These are phyloP conservation scores for Perizoma flavofasciatum DNA, from an alignment of 2,888 invertebrate genomes.

Conservation along the genomic window DNA sequence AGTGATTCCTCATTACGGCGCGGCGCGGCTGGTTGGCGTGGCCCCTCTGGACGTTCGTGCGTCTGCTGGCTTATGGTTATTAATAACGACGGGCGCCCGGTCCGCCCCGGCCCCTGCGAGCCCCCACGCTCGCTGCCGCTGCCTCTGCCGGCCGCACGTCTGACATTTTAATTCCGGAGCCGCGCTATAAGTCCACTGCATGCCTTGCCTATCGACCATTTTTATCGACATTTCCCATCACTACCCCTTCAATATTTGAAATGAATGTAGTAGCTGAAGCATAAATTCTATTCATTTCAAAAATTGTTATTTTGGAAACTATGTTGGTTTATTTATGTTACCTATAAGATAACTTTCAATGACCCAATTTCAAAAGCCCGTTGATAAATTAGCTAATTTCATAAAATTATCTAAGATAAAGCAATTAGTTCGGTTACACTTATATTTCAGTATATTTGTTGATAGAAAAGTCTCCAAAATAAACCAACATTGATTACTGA, in stretches of 20 bases:
- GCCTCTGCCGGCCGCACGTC: conserved; percentile 78
- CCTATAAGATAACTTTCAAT: background rate
- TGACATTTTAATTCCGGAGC: conserved; percentile 83
- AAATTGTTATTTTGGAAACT: background rate
- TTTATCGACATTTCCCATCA: conserved; percentile 64
- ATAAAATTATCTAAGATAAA: background rate
- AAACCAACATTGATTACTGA: no score
- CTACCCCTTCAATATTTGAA: conserved; percentile 61
- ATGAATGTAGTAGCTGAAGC: conserved; percentile 18
- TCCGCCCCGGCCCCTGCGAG: conserved; percentile 49
- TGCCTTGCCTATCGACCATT: conserved; percentile 69
- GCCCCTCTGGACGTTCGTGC: conserved; percentile 84
- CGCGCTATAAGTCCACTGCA: conserved; percentile 68
- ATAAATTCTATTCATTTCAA: background rate
- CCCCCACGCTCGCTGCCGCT: conserved; percentile 55
- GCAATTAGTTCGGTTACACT: background rate
- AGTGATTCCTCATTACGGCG: conserved; percentile 83
- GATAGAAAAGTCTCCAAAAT: background rate
- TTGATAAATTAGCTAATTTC: no score
- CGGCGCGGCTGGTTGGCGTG: conserved; percentile 58
- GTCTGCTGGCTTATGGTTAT: conserved; percentile 84
- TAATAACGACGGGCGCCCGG: conserved; percentile 77
- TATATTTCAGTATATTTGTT: background rate
- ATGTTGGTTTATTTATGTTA: background rate
- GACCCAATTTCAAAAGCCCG: background rate